Percentiles rank a stretch among this genome's conserved stretches.
These are phyloP conservation scores for Antheraea pernyi DNA, from an alignment of 1,140 invertebrate genomes.

Conservation along the genomic window DNA sequence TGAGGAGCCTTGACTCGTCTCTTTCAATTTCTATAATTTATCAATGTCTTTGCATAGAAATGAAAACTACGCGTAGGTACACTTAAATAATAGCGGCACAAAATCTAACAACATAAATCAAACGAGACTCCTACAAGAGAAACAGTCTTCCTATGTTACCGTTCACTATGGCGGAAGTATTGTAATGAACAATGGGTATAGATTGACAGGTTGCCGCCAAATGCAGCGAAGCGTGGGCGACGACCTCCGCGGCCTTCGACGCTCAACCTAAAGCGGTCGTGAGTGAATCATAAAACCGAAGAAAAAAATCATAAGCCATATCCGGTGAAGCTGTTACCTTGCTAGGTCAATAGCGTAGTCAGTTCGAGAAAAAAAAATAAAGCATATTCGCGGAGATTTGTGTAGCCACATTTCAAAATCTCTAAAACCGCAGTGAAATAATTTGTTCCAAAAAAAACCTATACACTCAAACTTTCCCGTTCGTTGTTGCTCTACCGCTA, in stretches of 20 bases:
- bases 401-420: neutral
- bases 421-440: neutral
- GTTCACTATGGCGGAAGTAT: conserved; percentile 9
- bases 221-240: conserved; percentile 16
- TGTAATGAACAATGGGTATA: conserved; percentile 11
- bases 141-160: neutral
- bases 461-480: neutral
- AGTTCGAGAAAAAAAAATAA: no score
- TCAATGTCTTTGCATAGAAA: neutral
- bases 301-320: neutral
- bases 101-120: neutral
- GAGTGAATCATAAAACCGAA: neutral
- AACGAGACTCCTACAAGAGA: neutral
- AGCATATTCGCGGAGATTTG: neutral
- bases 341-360: no score
- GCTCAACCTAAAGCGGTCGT: neutral
- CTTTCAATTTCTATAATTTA: neutral
- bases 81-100: neutral
- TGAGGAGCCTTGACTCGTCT: no score
- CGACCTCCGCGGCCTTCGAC: conserved; percentile 13
- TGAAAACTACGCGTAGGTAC: no score
- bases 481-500: neutral
- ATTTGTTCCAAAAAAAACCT: neutral
- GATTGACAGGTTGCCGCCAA: conserved; percentile 31
- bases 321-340: no score